Conservation (phyloP, 2,797 vertebrate genomes). For the Mormyrops attenuatus region DNA sequence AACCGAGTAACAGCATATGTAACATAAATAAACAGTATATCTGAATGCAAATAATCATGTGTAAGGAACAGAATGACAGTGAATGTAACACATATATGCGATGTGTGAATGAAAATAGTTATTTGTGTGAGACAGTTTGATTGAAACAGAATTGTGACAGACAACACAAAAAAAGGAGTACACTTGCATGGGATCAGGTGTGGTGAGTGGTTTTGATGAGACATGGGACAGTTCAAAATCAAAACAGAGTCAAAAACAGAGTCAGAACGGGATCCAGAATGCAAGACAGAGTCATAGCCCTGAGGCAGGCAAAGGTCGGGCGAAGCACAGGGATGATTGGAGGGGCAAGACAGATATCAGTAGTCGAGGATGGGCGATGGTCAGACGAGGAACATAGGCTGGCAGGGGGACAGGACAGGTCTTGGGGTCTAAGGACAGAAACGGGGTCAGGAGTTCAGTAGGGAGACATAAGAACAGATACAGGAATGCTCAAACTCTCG, state of each 20-base stretch:
- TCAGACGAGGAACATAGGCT: too few species aligned
- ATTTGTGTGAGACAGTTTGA: not conserved
- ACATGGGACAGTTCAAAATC: not conserved
- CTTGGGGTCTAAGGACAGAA: too few species aligned
- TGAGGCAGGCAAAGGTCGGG: too few species aligned
- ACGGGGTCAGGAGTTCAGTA: too few species aligned
- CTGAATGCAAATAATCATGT: not conserved
- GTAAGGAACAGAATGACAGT: not conserved
- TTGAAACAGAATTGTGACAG: not conserved
- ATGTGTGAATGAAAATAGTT: not conserved
- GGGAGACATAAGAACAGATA: too few species aligned
- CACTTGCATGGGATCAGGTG: not conserved
- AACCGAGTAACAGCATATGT: not conserved
- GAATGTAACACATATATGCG: not conserved
- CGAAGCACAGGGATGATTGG: too few species aligned
- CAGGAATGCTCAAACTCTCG: too few species aligned
- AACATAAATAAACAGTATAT: not conserved
- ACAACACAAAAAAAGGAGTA: not conserved
- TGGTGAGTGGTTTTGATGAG: not conserved
- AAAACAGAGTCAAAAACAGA: not conserved
- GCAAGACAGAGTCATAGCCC: too few species aligned
- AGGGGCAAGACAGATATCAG: too few species aligned
- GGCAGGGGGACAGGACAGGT: too few species aligned
- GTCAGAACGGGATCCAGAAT: too few species aligned
- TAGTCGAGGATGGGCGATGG: too few species aligned